Evolutionary conservation across 2,888 invertebrate genomes (phyloP).

Genomic region (Hydrotaea diabolus): DNA sequence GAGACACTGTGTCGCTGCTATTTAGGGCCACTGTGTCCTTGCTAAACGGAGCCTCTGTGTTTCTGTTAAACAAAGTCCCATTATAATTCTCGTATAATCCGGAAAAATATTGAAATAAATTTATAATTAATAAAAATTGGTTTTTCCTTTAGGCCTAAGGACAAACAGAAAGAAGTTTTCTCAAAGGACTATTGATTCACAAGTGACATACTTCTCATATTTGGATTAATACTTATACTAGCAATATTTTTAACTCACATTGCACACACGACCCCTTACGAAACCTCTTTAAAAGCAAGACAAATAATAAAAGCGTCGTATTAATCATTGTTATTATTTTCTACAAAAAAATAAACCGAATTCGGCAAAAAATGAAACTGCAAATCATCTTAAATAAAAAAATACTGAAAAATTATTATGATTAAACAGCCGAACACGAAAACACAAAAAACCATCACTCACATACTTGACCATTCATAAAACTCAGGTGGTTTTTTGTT

Average conservation of each 20-base stretch:
- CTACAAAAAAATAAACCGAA: background rate
- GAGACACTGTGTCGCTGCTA: too few species aligned
- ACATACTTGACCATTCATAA: conserved; percentile 14
- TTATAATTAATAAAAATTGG: too few species aligned
- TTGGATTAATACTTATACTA: too few species aligned
- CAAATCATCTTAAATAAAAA: conserved; percentile 38
- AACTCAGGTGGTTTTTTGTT: background rate
- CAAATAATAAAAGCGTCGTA: background rate
- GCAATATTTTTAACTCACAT: too few species aligned
- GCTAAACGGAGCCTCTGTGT: too few species aligned
- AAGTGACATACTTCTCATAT: background rate
- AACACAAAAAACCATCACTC: background rate
- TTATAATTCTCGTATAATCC: too few species aligned
- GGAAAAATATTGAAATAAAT: too few species aligned
- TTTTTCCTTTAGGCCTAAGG: too few species aligned
- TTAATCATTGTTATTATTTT: conserved; percentile 30
- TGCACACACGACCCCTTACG: background rate
- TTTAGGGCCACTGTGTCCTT: too few species aligned
- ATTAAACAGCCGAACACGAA: background rate
- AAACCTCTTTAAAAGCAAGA: background rate
- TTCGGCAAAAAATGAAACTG: background rate
- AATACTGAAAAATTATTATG: background rate
- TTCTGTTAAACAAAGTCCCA: too few species aligned
- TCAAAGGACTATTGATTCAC: too few species aligned
- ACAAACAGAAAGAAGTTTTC: too few species aligned